Conservation (phyloP, 2,113 vertebrate species). For the Setophaga kirtlandii region DNA sequence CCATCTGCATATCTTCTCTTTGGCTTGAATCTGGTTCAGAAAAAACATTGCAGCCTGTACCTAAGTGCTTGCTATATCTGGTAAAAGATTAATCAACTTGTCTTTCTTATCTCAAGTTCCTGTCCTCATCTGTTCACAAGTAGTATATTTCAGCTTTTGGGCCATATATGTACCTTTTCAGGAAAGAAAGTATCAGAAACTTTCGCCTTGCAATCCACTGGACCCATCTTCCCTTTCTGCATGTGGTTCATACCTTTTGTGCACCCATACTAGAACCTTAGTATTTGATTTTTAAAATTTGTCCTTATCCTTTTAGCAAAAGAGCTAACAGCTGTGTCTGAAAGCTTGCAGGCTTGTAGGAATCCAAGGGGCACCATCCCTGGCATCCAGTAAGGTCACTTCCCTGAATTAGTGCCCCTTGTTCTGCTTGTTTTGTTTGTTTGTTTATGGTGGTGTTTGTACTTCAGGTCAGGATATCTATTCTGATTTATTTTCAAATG, state of each 20-base stretch:
- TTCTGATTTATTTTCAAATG: not conserved
- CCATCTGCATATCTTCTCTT: not conserved
- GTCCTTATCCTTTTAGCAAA: not conserved
- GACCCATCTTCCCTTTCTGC: not conserved
- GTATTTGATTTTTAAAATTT: rapidly evolving
- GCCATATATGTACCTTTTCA: not conserved
- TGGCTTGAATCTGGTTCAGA: not conserved
- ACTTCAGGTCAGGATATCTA: not conserved
- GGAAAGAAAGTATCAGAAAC: not conserved
- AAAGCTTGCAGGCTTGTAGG: not conserved
- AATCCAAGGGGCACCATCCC: not conserved
- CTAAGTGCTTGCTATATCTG: not conserved
- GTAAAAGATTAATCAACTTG: not conserved
- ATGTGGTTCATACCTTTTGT: not conserved
- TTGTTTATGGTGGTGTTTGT: not conserved
- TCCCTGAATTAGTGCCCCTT: not conserved
- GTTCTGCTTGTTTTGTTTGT: not conserved
- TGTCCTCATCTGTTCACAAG: not conserved
- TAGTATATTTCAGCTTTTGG: not conserved
- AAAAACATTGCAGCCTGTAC: not conserved
- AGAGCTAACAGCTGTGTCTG: not conserved
- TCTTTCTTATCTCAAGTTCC: not conserved
- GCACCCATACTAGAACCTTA: not conserved
- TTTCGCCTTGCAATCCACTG: not conserved
- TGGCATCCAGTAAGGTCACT: not conserved